Conservation (phyloP, 2,888 invertebrate species). For the Cheilosia urbana region DNA sequence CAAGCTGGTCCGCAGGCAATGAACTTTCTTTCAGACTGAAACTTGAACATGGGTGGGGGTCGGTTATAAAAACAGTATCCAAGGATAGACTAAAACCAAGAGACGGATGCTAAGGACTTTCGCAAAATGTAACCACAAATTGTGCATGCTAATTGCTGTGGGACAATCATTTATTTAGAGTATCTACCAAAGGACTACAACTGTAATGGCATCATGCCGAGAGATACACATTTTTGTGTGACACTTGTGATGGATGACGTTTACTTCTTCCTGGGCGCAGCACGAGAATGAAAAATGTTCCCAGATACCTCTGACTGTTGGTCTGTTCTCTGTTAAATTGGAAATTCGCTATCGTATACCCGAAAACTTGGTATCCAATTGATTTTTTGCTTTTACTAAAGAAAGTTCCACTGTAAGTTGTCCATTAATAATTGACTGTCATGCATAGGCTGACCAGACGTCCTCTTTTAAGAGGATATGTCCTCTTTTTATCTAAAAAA, state of each 20-base stretch:
- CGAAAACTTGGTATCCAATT: too few relatives aligned
- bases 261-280: neutral
- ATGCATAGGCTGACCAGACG: too few relatives aligned
- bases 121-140: constrained; percentile 51
- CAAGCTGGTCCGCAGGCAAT: constrained; percentile 15
- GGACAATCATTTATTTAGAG: constrained; percentile 43
- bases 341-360: too few relatives aligned
- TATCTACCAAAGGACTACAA: constrained; percentile 15
- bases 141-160: constrained; percentile 49
- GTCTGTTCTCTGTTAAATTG: too few relatives aligned
- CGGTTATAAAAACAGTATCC: constrained; percentile 36
- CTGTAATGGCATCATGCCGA: neutral
- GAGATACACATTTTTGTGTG: constrained; percentile 18
- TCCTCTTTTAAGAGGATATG: too few relatives aligned
- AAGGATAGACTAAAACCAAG: constrained; percentile 4
- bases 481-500: too few relatives aligned
- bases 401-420: too few relatives aligned
- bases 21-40: constrained; percentile 30
- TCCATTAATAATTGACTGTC: too few relatives aligned
- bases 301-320: too few relatives aligned
- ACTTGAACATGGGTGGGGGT: constrained; percentile 10
- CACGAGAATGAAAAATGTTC: neutral
- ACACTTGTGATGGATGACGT: constrained; percentile 27
- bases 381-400: too few relatives aligned
- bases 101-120: constrained; percentile 47